These are phyloP conservation scores for Geotria australis DNA, from an alignment of 2,797 vertebrate species.

Conservation along the genomic window DNA sequence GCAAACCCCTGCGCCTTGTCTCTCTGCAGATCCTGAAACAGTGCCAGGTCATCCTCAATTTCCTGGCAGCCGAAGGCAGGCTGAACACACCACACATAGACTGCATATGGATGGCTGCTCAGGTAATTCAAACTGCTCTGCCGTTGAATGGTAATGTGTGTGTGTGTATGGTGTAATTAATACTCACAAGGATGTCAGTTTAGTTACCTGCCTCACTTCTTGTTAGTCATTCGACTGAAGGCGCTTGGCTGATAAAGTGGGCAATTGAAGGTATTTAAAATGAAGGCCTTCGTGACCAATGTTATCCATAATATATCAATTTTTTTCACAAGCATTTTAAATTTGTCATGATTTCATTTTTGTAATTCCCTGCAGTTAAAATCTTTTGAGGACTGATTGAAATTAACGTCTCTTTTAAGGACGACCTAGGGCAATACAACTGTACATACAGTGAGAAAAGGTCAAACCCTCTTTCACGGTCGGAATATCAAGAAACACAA, in stretches of 20 bases:
- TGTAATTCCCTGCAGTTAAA: too few relatives aligned
- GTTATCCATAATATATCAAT: not conserved
- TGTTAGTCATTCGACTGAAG: not conserved
- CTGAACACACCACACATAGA: constrained; percentile 90
- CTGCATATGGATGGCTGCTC: constrained; percentile 93
- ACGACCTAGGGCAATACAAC: too few relatives aligned
- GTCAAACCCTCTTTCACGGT: too few relatives aligned
- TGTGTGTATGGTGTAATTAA: not conserved
- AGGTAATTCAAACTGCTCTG: constrained; percentile 19
- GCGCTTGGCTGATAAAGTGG: not conserved
- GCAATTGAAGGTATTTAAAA: not conserved
- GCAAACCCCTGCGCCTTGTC: too few relatives aligned
- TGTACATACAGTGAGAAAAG: too few relatives aligned
- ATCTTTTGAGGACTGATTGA: too few relatives aligned
- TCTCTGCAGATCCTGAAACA: constrained; percentile 77
- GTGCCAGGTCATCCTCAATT: constrained; percentile 98
- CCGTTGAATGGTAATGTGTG: too few relatives aligned
- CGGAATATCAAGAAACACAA: too few relatives aligned
- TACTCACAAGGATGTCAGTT: not conserved
- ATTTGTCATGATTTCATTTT: too few relatives aligned
- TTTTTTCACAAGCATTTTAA: too few relatives aligned
- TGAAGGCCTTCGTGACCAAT: not conserved
- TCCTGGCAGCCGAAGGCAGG: constrained; percentile 77
- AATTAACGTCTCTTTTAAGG: too few relatives aligned
- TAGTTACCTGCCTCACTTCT: not conserved